phyloP scores from a whole-genome alignment of 2,113 vertebrate genomes.

The Numida meleagris region DNA sequence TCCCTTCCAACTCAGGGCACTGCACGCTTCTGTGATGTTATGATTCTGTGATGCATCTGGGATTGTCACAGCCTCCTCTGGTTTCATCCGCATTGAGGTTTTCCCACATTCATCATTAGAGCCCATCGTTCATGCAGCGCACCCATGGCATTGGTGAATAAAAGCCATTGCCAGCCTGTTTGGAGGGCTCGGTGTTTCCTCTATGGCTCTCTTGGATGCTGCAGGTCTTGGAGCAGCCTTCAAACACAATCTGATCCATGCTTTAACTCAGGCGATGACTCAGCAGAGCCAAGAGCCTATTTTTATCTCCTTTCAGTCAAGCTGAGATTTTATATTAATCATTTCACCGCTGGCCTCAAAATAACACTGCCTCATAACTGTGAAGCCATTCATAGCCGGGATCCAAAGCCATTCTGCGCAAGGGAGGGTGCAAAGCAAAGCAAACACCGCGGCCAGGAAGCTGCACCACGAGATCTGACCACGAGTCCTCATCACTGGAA shows the following conservation, averaged over 20 bases:
- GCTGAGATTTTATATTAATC: background rate
- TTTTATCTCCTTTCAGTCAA: background rate
- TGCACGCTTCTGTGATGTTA: too few species aligned
- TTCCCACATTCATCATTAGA: fast-evolving
- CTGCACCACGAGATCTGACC: fast-evolving
- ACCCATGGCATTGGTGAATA: fast-evolving
- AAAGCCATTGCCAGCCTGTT: fast-evolving
- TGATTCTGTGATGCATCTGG: too few species aligned
- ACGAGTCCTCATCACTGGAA: background rate
- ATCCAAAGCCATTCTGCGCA: background rate
- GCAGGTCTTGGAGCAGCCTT: background rate
- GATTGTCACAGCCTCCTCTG: background rate
- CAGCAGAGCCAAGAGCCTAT: background rate
- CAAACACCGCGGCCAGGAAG: fast-evolving
- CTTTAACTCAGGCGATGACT: background rate
- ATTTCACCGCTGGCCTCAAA: background rate
- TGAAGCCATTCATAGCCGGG: fast-evolving
- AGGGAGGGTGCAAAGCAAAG: background rate
- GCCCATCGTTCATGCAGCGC: fast-evolving
- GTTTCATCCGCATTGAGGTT: background rate
- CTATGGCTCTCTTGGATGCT: background rate
- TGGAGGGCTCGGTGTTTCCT: background rate
- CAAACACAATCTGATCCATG: fast-evolving
- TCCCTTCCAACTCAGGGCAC: too few species aligned
- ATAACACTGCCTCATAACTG: fast-evolving